Conservation (phyloP, 1,140 invertebrate species). For the Pachypeltis micranthus region DNA sequence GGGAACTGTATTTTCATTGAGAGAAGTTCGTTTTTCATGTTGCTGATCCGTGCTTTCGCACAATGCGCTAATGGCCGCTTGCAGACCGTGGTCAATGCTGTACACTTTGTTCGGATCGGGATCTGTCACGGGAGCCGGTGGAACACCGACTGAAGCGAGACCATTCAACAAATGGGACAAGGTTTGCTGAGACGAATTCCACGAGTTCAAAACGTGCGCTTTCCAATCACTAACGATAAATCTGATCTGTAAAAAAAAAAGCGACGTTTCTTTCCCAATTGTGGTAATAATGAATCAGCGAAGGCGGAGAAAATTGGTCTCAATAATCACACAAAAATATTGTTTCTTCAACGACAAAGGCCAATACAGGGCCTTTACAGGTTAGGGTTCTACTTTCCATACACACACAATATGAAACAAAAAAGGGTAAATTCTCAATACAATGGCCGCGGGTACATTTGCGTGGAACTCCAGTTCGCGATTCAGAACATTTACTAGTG, state of each 20-base stretch:
- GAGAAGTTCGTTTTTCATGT: slow-evolving; percentile 41
- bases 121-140: background rate
- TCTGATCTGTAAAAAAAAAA: slow-evolving; percentile 16
- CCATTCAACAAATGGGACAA: slow-evolving; percentile 55
- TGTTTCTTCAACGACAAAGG: too few relatives aligned
- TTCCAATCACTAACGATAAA: slow-evolving; percentile 27
- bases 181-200: slow-evolving; percentile 67
- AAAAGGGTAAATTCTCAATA: too few relatives aligned
- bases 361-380: too few relatives aligned
- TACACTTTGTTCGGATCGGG: slow-evolving; percentile 28
- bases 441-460: too few relatives aligned
- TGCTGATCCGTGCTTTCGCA: slow-evolving; percentile 69
- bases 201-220: slow-evolving; percentile 68
- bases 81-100: slow-evolving; percentile 69
- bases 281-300: too few relatives aligned
- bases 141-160: slow-evolving; percentile 54
- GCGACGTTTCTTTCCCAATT: too few relatives aligned
- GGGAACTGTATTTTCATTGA: slow-evolving; percentile 44
- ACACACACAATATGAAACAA: too few relatives aligned
- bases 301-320: too few relatives aligned
- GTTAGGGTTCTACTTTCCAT: too few relatives aligned
- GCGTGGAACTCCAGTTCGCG: too few relatives aligned
- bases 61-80: slow-evolving; percentile 74
- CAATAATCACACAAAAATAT: too few relatives aligned
- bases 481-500: too few relatives aligned